These are phyloP conservation scores for Drosophila acutilabella DNA, from an alignment of 2,888 invertebrate species.

Conservation along the genomic window DNA sequence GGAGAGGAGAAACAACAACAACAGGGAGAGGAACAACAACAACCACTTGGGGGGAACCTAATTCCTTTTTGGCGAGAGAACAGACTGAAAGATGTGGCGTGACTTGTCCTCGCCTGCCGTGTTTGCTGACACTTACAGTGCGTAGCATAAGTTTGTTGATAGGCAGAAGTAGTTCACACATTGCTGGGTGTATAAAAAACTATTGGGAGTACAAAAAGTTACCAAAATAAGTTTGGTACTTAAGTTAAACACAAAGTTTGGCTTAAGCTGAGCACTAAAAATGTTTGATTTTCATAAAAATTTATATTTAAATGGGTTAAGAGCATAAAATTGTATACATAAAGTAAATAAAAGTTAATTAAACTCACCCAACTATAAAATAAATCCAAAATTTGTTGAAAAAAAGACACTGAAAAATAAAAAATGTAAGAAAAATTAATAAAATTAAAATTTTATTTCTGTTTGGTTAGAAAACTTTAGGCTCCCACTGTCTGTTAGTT, in stretches of 20 bases:
- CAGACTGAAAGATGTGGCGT: slow-evolving; percentile 19
- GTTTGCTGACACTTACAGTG: slow-evolving; percentile 8
- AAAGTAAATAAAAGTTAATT: neutral
- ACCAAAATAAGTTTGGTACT: too few species aligned
- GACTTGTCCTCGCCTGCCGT: slow-evolving; percentile 29
- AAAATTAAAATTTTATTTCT: too few species aligned
- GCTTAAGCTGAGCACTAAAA: too few species aligned
- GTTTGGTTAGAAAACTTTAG: neutral
- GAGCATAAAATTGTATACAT: neutral
- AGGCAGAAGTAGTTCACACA: neutral
- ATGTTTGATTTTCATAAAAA: too few species aligned
- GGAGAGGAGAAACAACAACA: too few species aligned
- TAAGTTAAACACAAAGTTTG: too few species aligned
- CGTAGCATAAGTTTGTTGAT: neutral
- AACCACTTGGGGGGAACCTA: slow-evolving; percentile 2
- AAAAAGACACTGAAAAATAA: neutral
- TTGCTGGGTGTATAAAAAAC: neutral
- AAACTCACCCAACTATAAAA: neutral
- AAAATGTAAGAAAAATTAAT: too few species aligned
- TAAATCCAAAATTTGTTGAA: neutral
- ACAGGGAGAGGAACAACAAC: neutral
- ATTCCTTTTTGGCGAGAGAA: slow-evolving; percentile 20
- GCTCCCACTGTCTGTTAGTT: neutral
- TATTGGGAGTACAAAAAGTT: too few species aligned
- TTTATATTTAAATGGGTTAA: neutral